phyloP scores from a whole-genome alignment of 1,140 invertebrate species.

The Andrena cerasifolii region DNA sequence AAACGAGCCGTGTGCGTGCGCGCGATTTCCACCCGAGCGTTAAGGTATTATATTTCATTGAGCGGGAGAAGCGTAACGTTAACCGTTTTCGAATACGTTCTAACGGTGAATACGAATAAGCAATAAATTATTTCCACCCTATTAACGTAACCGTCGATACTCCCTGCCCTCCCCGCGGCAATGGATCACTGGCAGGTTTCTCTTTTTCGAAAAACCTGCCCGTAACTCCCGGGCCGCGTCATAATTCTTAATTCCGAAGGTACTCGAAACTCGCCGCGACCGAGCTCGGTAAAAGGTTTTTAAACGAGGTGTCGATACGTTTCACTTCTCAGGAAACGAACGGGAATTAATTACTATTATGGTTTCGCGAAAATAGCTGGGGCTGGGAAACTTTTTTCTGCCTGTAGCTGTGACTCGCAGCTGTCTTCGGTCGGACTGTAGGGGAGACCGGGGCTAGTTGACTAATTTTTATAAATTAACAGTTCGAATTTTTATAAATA shows the following conservation, averaged over 20 bases:
- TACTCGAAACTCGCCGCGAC: neutral
- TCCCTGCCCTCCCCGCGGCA: neutral
- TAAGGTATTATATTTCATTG: constrained; percentile 15
- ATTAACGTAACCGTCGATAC: constrained; percentile 41
- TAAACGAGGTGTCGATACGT: constrained; percentile 41
- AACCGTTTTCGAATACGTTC: no score
- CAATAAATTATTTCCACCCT: constrained; percentile 45
- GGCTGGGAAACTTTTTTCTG: neutral
- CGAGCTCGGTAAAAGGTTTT: constrained; percentile 30
- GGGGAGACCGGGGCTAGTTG: no score
- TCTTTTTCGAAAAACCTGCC: constrained; percentile 1
- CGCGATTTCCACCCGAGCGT: neutral
- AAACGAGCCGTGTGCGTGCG: constrained; percentile 3
- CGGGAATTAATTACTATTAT: constrained; percentile 28
- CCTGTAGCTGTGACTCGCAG: neutral
- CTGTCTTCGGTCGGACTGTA: neutral
- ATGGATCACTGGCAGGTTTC: constrained; percentile 15
- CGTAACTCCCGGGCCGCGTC: constrained; percentile 25
- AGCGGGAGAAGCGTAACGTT: neutral
- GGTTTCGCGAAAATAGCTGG: neutral
- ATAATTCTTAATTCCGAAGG: constrained; percentile 41
- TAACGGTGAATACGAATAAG: constrained; percentile 14
- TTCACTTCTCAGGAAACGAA: neutral
- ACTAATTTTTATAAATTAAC: no score
- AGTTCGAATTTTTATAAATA: no score